Percentiles rank a stretch among this genome's conserved stretches.
phyloP scores from a whole-genome alignment of 2,888 invertebrate genomes.

The Drosophila conformis region DNA sequence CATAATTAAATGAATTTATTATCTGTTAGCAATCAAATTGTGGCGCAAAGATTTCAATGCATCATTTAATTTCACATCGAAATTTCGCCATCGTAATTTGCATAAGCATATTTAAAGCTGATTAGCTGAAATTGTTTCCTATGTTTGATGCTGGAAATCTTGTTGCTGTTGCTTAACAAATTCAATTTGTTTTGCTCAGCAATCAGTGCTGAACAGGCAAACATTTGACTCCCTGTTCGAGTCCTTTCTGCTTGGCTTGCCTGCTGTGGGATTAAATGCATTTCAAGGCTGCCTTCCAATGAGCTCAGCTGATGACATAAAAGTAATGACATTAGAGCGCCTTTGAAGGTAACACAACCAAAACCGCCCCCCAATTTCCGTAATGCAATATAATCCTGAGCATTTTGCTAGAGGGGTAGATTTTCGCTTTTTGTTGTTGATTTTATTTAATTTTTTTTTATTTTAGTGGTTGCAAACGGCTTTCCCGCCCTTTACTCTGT shows the following conservation, averaged over 20 bases:
- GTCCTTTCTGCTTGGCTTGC: background rate
- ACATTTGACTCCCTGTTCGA: background rate
- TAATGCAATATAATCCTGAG: conserved; percentile 54
- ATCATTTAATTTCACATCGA: background rate
- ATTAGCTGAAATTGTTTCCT: conserved; percentile 22
- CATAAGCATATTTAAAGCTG: conserved; percentile 18
- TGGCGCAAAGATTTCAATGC: background rate
- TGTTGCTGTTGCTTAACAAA: conserved; percentile 19
- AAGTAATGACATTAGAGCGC: conserved; percentile 52
- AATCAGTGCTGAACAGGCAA: conserved; percentile 34
- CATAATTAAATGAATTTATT: background rate
- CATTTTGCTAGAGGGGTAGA: conserved; percentile 30
- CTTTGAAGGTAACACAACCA: conserved; percentile 40
- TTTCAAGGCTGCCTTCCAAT: conserved; percentile 33
- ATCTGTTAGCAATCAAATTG: background rate
- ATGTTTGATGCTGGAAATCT: conserved; percentile 12
- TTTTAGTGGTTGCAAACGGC: conserved; percentile 56
- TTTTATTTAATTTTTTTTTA: background rate
- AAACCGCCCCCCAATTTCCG: conserved; percentile 50
- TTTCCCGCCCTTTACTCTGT: conserved; percentile 21
- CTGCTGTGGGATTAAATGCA: conserved; percentile 32
- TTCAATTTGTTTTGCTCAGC: conserved; percentile 39
- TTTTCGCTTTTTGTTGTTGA: conserved; percentile 23
- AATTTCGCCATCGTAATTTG: conserved; percentile 5
- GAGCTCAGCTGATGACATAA: conserved; percentile 58